Conservation (phyloP, 2,113 vertebrate species). For the Sprattus sprattus region DNA sequence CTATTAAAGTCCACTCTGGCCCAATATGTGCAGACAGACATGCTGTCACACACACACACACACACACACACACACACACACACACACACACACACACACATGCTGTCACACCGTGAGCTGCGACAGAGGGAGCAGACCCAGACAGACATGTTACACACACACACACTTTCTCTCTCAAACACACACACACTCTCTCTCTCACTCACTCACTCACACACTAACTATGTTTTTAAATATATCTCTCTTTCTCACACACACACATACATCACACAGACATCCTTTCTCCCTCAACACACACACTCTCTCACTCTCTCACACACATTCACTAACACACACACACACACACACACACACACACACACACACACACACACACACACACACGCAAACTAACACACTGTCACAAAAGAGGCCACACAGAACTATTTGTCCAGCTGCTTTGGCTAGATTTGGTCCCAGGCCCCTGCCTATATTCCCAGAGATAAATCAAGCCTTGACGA, state of each 20-base stretch:
- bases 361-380: conserved; percentile 2
- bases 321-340: too few relatives aligned
- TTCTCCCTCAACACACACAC: not conserved
- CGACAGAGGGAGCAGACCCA: not conserved
- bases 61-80: too few relatives aligned
- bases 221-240: too few relatives aligned
- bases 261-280: not conserved
- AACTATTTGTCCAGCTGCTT: conserved; percentile 32
- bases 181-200: not conserved
- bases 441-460: not conserved
- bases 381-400: not conserved
- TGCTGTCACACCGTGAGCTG: too few relatives aligned
- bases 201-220: not conserved
- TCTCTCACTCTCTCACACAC: not conserved
- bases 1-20: conserved; percentile 1
- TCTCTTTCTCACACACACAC: not conserved
- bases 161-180: not conserved
- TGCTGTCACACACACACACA: too few relatives aligned
- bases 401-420: not conserved
- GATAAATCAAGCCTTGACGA: conserved; percentile 25
- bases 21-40: not conserved
- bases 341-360: not conserved
- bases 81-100: too few relatives aligned
- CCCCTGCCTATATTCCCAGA: conserved; percentile 18
- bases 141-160: not conserved